Evolutionary conservation across 2,797 vertebrate species (phyloP).

Genomic region (Oreochromis grahami): DNA sequence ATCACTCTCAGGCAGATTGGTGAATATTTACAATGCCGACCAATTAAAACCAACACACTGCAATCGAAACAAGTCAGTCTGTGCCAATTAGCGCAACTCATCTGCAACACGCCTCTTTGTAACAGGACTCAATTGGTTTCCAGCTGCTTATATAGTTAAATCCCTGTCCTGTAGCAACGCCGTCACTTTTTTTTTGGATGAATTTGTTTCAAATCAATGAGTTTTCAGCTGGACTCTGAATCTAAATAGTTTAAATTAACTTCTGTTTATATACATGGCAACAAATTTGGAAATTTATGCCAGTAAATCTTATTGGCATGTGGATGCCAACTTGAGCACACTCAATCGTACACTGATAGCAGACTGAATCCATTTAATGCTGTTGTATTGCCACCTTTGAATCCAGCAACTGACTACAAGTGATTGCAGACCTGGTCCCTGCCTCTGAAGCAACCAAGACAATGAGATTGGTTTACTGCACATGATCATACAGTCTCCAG

Average conservation of each 20-base stretch:
- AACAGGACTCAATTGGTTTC: background rate
- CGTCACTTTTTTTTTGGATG: background rate
- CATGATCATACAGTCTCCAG: background rate
- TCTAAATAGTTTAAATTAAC: background rate
- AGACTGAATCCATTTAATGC: background rate
- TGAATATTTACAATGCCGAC: background rate
- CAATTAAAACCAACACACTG: background rate
- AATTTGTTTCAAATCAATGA: background rate
- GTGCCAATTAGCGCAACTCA: background rate
- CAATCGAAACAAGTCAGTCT: background rate
- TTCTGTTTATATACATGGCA: background rate
- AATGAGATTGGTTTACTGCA: background rate
- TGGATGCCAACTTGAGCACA: background rate
- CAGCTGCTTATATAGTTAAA: background rate
- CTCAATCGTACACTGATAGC: background rate
- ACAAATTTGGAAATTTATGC: background rate
- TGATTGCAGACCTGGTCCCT: background rate
- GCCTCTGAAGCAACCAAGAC: background rate
- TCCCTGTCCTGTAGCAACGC: accelerated
- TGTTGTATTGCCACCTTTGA: background rate
- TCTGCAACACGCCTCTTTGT: background rate
- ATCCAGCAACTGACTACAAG: background rate
- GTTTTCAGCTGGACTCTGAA: background rate
- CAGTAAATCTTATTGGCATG: background rate
- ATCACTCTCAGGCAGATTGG: background rate